Conservation (phyloP, 1,140 invertebrate species). For the Procambarus clarkii region DNA sequence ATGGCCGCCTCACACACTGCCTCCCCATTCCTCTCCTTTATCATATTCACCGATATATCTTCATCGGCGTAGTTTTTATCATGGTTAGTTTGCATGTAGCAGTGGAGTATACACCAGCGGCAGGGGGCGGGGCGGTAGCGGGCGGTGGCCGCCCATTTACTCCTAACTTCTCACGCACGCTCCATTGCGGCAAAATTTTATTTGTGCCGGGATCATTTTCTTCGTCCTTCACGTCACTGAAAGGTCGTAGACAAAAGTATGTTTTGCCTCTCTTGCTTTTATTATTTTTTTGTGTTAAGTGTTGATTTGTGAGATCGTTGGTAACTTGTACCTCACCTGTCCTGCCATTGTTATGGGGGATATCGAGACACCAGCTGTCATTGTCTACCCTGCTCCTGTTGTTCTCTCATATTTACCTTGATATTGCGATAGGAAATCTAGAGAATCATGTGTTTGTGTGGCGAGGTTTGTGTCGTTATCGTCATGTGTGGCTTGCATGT, state of each 20-base stretch:
- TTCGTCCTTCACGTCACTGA: background rate
- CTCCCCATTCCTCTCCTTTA: background rate
- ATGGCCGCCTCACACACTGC: background rate
- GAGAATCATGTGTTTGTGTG: constrained; percentile 5
- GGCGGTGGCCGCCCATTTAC: background rate
- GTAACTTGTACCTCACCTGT: background rate
- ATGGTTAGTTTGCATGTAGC: background rate
- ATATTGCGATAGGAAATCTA: background rate
- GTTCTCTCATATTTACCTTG: background rate
- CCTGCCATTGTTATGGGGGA: background rate
- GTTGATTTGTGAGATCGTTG: background rate
- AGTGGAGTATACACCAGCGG: background rate
- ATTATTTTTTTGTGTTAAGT: background rate
- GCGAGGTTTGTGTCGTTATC: constrained; percentile 3
- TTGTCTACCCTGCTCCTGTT: background rate
- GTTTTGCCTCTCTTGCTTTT: background rate
- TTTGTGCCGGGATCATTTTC: background rate
- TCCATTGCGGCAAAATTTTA: background rate
- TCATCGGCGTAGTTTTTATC: background rate
- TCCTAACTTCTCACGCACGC: background rate
- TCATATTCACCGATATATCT: background rate
- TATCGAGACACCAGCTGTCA: too few species aligned
- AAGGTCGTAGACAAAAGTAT: background rate
- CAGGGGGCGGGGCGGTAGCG: background rate
- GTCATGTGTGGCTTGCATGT: too few species aligned